phyloP scores from a whole-genome alignment of 2,797 vertebrate genomes.

The Argya squamiceps region DNA sequence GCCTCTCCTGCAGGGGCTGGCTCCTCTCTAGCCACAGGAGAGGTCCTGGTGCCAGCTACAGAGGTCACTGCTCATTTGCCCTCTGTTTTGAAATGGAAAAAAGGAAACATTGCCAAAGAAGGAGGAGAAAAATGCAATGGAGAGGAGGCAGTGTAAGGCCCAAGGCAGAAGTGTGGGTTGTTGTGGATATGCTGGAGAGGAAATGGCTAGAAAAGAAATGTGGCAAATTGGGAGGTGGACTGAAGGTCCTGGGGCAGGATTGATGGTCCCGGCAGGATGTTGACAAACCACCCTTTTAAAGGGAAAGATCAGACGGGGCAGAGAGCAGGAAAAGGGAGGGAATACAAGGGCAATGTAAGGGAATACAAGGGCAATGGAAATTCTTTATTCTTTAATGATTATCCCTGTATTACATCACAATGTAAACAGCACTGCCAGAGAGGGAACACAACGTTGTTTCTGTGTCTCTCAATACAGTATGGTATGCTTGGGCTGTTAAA shows the following conservation, averaged over 20 bases:
- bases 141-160: not conserved
- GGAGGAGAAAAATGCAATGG: not conserved
- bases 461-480: not conserved
- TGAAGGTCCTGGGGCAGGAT: not conserved
- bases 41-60: conserved; percentile 37
- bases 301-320: not conserved
- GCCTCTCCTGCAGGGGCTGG: not conserved
- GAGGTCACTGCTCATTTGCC: conserved; percentile 56
- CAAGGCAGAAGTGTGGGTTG: conserved; percentile 9
- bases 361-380: not conserved
- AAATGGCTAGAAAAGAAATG: not conserved
- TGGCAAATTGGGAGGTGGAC: not conserved
- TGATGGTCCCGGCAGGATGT: not conserved
- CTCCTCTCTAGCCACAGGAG: conserved; percentile 12
- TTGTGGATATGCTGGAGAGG: not conserved
- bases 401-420: not conserved
- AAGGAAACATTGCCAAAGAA: not conserved
- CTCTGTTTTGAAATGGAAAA: conserved; percentile 45
- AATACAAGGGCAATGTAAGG: not conserved
- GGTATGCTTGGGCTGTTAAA: not conserved
- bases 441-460: not conserved
- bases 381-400: not conserved
- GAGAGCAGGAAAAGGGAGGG: not conserved
- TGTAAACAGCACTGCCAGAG: not conserved
- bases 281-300: not conserved